These are phyloP conservation scores for Scaptomyza polygonia DNA, from an alignment of 2,888 invertebrate species.

Conservation along the genomic window DNA sequence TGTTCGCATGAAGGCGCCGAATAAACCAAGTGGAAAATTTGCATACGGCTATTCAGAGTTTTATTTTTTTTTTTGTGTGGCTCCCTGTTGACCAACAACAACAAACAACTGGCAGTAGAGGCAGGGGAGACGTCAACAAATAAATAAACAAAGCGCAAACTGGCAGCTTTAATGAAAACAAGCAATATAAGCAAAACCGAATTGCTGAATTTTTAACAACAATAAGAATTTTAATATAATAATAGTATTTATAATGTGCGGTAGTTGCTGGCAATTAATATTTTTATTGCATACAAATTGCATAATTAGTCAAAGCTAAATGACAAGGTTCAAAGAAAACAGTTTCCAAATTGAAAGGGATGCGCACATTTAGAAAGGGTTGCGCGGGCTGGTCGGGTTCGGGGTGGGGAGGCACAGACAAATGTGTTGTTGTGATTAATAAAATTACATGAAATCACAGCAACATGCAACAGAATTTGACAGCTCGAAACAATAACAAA, in stretches of 20 bases:
- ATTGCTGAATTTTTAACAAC: constrained; percentile 34
- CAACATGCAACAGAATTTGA: constrained; percentile 63
- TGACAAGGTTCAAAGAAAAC: constrained; percentile 44
- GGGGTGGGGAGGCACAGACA: constrained; percentile 42
- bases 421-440: constrained; percentile 80
- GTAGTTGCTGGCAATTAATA: constrained; percentile 64
- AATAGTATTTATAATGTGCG: constrained; percentile 27
- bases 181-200: constrained; percentile 16
- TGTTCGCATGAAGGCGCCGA: constrained; percentile 82
- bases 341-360: constrained; percentile 35
- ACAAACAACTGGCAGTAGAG: not conserved
- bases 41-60: constrained; percentile 62
- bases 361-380: constrained; percentile 13
- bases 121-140: constrained; percentile 19
- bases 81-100: constrained; percentile 15
- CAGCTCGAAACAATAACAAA: constrained; percentile 72
- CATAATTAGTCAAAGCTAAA: constrained; percentile 78
- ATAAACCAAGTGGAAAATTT: constrained; percentile 82
- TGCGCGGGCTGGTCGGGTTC: not conserved
- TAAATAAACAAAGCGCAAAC: constrained; percentile 58
- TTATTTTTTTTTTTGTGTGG: constrained; percentile 12
- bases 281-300: constrained; percentile 80
- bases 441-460: constrained; percentile 73
- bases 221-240: constrained; percentile 8
- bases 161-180: constrained; percentile 60